Evolutionary conservation across 2,797 vertebrate species (phyloP), one percentile per base, ranked within the genome.

Genomic region (Sebastes baramenuke): DNA sequence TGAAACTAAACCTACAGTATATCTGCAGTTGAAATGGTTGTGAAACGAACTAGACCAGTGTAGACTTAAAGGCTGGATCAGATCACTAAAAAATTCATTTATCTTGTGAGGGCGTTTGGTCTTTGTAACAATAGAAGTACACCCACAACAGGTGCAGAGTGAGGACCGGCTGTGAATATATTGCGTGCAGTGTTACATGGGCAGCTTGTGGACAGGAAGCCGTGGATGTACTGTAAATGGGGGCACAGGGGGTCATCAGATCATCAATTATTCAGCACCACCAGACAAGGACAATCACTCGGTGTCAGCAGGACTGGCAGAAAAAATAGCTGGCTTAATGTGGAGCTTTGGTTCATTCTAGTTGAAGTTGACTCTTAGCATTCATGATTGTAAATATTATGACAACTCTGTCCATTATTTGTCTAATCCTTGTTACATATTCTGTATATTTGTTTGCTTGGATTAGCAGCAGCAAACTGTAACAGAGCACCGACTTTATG

Each of bases 251-350:
- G 75, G 61, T 78, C 72, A 73, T 85, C 78, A 76, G 74, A 88
- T 88, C 84, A 94, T 93, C 85, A 85, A 94, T 94, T 92, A 94
- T 95, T 94, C 90, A 94, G 89, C 89, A 80, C 67, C 83, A 91
- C 27, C 87, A 87, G 62, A 79, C 86, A 82, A 46, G 79, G 67
- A 92, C 89, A 93, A 92, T 86, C 72, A 64, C 36, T 64, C 54
- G 61, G 64, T 76, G 89, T 88, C 88, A 87, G 86, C 88, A 80
- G 72, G 78, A 72, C 76, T 16, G 68, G 34, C 74, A 52, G 60
- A 88, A 71, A 30, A 79, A 79, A 60, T 18, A 46, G 74, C 20
- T 22, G 13, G 49, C 66, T 58, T 82, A 58, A 36, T 72, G 25
- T 58, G 8, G 24, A n/a, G 67, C 18, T 66, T 64, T 20, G 22